Evolutionary conservation across 2,797 vertebrate genomes (phyloP), one percentile per base, ranked within the genome.

Genomic region (Lerista edwardsae): DNA sequence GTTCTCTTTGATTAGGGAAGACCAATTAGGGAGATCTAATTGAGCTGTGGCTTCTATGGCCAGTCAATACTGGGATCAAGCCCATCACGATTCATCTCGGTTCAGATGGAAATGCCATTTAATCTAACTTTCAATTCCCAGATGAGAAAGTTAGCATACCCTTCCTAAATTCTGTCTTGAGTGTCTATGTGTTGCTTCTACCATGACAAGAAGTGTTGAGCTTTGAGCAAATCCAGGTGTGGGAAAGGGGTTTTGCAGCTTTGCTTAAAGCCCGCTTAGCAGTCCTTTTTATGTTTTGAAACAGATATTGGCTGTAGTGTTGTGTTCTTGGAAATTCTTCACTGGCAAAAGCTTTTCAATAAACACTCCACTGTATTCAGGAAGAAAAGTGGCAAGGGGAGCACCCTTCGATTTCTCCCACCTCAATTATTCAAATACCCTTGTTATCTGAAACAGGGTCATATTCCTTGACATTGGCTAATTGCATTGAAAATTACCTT

Each of bases 401-500:
- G 87, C 75, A 89, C 82, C 86, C 82, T 92, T 93, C 31, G 67
- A 90, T 94, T 93, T 77, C 88, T 91, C 73, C 74, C 64, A 57
- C 61, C 57, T 75, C 64, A 87, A 80, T 84, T 80, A 84, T 80
- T 91, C 89, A 93, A 89, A 89, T 86, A 91, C 87, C 87, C 59
- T 89, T 82, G 88, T 90, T 93, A 88, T 87, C 94, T 93, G 90
- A 91, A 94, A 89, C 85, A 31, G 17, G 75, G 88, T 93, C 74
- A 0, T 89, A 87, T 94, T 91, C 82, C 90, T 84, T 86, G 92
- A 91, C 85, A 80, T 89, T 91, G 85, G 88, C 89, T 95, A 93
- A 93, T 95, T 94, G 92, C 88, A 89, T 86, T 94, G 90, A 93
- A 93, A 93, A 93, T 94, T 93, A 90, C 90, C 88, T 91, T 39